A percentile compares a stretch with the other conserved stretches of the same genome.
phyloP scores from a whole-genome alignment of 2,888 invertebrate species.

The Troides helena region DNA sequence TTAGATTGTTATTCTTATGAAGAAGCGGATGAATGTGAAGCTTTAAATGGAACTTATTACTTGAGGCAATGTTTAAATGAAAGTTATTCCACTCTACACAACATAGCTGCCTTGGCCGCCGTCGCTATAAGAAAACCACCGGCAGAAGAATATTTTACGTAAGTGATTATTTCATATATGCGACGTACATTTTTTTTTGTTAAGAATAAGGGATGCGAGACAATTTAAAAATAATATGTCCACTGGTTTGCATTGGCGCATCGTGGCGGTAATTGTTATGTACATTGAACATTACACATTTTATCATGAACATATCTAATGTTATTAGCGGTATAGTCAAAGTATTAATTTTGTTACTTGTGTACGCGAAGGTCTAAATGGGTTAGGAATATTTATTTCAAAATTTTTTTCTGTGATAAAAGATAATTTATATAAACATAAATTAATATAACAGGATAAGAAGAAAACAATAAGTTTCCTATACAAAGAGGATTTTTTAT shows the following conservation, averaged over 20 bases:
- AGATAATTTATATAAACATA: no score
- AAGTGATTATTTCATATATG: slow-evolving; percentile 44
- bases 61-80: slow-evolving; percentile 82
- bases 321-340: background rate
- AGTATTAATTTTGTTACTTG: no score
- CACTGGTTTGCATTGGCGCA: background rate
- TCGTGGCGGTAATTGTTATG: background rate
- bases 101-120: slow-evolving; percentile 78
- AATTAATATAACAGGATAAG: no score
- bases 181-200: background rate
- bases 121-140: slow-evolving; percentile 82
- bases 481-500: no score
- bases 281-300: background rate
- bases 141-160: slow-evolving; percentile 88
- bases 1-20: slow-evolving; percentile 85
- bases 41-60: slow-evolving; percentile 83
- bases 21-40: slow-evolving; percentile 81
- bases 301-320: background rate
- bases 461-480: no score
- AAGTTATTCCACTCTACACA: slow-evolving; percentile 74
- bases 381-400: no score
- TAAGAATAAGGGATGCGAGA: background rate
- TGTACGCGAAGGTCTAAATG: no score
- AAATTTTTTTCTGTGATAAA: no score
- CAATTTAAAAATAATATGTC: background rate